A percentile compares a stretch with the other conserved stretches of the same genome.
These are phyloP conservation scores for Tyto alba DNA, from an alignment of 2,113 vertebrate genomes.

Conservation along the genomic window DNA sequence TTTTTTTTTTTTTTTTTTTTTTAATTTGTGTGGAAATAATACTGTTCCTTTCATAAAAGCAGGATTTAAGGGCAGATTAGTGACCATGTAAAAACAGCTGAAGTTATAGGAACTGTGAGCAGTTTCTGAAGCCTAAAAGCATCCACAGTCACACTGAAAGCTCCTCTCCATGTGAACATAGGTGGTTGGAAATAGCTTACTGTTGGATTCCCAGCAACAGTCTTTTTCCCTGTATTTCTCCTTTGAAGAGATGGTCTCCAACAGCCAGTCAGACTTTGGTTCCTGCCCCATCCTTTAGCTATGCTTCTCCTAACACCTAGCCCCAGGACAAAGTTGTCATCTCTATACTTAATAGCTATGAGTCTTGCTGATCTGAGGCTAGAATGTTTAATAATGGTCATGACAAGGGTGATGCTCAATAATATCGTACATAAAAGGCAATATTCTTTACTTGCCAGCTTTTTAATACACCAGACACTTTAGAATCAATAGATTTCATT, in stretches of 20 bases:
- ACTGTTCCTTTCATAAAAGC: neutral
- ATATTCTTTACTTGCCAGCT: neutral
- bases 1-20: neutral
- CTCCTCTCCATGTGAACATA: fast-evolving
- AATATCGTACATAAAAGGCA: neutral
- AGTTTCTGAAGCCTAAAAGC: neutral
- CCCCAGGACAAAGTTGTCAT: neutral
- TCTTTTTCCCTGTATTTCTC: fast-evolving
- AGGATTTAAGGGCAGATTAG: neutral
- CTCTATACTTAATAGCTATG: neutral
- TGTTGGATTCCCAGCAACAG: neutral
- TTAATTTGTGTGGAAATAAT: neutral
- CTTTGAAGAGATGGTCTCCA: neutral
- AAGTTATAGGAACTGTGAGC: neutral
- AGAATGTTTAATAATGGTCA: neutral
- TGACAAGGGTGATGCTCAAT: neutral
- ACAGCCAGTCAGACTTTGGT: neutral
- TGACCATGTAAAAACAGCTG: neutral
- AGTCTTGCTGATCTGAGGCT: neutral
- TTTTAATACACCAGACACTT: neutral
- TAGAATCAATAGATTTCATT: neutral
- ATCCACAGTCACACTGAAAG: neutral
- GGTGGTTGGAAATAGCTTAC: neutral
- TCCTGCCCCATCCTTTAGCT: neutral
- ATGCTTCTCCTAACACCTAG: neutral